Evolutionary conservation across 92 coral and sea anemone species (phyloP), one percentile per base, ranked within the genome.

Genomic region (Heteractis magnifica): DNA sequence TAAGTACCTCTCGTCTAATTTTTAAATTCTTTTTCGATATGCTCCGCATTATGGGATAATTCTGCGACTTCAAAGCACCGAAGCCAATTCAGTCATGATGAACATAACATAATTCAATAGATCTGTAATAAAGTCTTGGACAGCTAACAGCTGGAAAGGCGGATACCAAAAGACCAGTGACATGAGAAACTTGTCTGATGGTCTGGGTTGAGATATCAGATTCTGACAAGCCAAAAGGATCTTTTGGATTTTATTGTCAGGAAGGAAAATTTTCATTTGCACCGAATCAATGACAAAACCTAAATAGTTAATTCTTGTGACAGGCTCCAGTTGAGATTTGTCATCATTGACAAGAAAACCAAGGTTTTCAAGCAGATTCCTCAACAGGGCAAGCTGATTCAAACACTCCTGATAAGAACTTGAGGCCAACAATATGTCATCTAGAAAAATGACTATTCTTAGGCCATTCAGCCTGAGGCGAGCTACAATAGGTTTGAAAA

Each of bases 221-320:
- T 26, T 13, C 5, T 6, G 8, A 60, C 86, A 84, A 0, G 91
- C 85, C 7, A 14, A 78, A 8, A 72, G 13, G 12, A 85, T 88
- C 64, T 85, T 88, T 26, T 26, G 55, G 10, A 84, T 10, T 76
- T 86, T 84, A 6, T 56, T 65, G 3, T 34, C 77, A 16, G 89
- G 91, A 10, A 88, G 84, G 13, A 23, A 86, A 2, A 85, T 1
- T 23, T 56, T 88, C 91, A 85, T 79, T 85, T 16, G 0, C 5
- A 74, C 51, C 13, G 89, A 88, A 49, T 88, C 80, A 4, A 88
- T 79, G 16, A 83, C 64, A 58, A 88, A 88, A 58, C 88, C 91
- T 20, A 85, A 64, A 80, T 65, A 79, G 18, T 9, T 23, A 23
- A 85, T 85, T 52, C 79, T 52, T 56, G 51, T 85, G 56, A 53